Percentiles rank a stretch among this genome's conserved stretches.
Conservation (phyloP, 2,888 invertebrate species). For the Balanococcus diminutus region DNA sequence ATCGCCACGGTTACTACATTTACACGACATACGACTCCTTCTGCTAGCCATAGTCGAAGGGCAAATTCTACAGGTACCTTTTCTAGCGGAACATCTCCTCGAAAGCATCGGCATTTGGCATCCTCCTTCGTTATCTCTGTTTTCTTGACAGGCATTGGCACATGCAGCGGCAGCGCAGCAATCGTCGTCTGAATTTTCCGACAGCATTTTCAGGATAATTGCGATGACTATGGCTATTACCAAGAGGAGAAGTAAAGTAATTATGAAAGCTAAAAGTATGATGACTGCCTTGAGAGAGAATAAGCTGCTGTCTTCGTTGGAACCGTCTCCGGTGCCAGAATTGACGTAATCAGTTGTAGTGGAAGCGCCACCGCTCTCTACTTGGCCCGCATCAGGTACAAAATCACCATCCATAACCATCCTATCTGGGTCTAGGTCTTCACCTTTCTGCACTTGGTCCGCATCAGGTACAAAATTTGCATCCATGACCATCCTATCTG, state of each 20-base stretch:
- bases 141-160: not conserved
- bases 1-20: not conserved
- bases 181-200: not conserved
- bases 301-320: not conserved
- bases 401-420: too few relatives aligned
- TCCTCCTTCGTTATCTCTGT: not conserved
- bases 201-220: not conserved
- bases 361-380: not conserved
- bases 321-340: not conserved
- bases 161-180: not conserved
- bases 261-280: not conserved
- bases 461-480: too few relatives aligned
- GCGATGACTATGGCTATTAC: not conserved
- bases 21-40: not conserved
- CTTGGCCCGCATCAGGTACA: not conserved
- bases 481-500: too few relatives aligned
- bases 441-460: too few relatives aligned
- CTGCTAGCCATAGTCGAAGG: not conserved
- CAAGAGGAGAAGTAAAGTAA: not conserved
- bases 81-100: not conserved
- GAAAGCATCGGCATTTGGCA: not conserved
- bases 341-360: not conserved
- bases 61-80: slow-evolving; percentile 31
- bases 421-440: too few relatives aligned
- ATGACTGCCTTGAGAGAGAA: not conserved